Percentiles rank a stretch among this genome's conserved stretches.
Evolutionary conservation across 2,113 vertebrate genomes (phyloP).

Genomic region (Callipepla squamata): DNA sequence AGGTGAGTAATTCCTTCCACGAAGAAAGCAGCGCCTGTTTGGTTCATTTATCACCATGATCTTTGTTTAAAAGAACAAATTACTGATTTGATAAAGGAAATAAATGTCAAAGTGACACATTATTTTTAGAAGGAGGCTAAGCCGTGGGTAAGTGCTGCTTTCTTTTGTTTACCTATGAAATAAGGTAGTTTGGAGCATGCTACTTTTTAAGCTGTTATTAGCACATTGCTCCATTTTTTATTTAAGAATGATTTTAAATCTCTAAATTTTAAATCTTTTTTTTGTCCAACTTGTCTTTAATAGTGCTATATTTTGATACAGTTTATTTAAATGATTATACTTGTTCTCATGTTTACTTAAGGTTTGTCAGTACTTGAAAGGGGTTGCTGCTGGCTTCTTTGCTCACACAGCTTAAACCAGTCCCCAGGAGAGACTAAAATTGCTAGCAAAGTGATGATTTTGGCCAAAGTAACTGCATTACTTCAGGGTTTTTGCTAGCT

Average conservation of each 20-base stretch:
- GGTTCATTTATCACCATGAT: neutral
- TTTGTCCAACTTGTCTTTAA: neutral
- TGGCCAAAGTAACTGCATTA: constrained; percentile 29
- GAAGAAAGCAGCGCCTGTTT: neutral
- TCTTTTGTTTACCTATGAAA: neutral
- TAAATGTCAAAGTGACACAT: neutral
- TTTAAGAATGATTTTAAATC: neutral
- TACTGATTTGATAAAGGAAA: constrained; percentile 34
- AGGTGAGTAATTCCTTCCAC: constrained; percentile 80
- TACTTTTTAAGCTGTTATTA: neutral
- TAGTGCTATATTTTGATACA: neutral
- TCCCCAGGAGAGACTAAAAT: constrained; percentile 21
- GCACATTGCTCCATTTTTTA: neutral
- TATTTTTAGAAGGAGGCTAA: constrained; percentile 37
- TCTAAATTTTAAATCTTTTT: neutral
- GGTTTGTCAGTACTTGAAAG: constrained; percentile 18
- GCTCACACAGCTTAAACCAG: neutral
- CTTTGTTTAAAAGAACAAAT: constrained; percentile 19
- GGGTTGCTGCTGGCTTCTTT: constrained; percentile 17
- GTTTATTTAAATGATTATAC: neutral
- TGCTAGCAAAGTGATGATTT: constrained; percentile 35
- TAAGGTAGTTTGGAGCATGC: neutral
- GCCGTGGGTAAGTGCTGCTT: neutral
- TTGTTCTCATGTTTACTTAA: neutral
- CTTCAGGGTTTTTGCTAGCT: constrained; percentile 10